A percentile compares a stretch with the other conserved stretches of the same genome.
Evolutionary conservation across 2,888 invertebrate genomes (phyloP).

Genomic region (Diaphora mendica): DNA sequence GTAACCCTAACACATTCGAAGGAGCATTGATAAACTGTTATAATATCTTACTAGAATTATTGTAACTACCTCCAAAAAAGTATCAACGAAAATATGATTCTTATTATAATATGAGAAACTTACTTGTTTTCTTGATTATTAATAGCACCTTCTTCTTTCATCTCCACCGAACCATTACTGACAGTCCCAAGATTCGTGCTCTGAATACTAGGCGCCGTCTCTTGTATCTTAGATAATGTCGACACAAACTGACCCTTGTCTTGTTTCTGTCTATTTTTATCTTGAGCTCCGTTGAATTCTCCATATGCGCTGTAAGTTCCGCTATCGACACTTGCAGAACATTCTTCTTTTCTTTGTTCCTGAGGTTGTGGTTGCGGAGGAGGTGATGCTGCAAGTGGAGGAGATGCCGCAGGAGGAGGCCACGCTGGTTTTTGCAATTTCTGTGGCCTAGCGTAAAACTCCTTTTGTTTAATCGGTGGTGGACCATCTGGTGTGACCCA

Average conservation of each 20-base stretch:
- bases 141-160: slow-evolving; percentile 69
- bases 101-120: slow-evolving; percentile 28
- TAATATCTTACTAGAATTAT: neutral
- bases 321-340: slow-evolving; percentile 80
- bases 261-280: slow-evolving; percentile 74
- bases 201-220: slow-evolving; percentile 82
- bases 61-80: neutral
- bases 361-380: slow-evolving; percentile 74
- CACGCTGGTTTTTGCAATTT: slow-evolving; percentile 90
- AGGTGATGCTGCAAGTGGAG: slow-evolving; percentile 87
- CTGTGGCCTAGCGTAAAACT: slow-evolving; percentile 93
- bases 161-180: slow-evolving; percentile 79
- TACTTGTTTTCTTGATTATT: slow-evolving; percentile 81
- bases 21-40: neutral
- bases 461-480: slow-evolving; percentile 87
- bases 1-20: too few relatives aligned
- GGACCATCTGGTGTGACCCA: slow-evolving; percentile 85
- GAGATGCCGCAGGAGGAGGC: slow-evolving; percentile 87
- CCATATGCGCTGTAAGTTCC: slow-evolving; percentile 81
- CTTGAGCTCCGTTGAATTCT: slow-evolving; percentile 78
- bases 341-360: slow-evolving; percentile 78
- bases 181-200: slow-evolving; percentile 72
- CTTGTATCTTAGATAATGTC: slow-evolving; percentile 88
- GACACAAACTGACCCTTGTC: slow-evolving; percentile 86
- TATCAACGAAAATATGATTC: too few relatives aligned